phyloP scores from a whole-genome alignment of 2,888 invertebrate genomes.

The Protodeltote pygarga region DNA sequence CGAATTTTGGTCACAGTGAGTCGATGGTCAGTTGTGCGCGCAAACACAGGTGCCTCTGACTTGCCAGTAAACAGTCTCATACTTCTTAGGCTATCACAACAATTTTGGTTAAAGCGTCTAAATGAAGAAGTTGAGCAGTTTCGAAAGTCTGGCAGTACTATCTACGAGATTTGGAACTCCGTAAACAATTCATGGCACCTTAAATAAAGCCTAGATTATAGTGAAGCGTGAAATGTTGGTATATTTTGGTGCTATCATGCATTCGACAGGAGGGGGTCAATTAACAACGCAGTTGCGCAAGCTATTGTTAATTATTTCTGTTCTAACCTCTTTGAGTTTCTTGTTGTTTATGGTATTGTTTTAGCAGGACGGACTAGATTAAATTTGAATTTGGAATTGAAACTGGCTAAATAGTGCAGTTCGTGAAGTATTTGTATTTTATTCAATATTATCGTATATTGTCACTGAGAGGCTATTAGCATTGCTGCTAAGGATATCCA shows the following conservation, averaged over 20 bases:
- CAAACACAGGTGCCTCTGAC: too few species aligned
- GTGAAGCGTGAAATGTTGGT: slow-evolving; percentile 66
- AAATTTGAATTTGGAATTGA: slow-evolving; percentile 1
- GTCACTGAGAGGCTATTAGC: too few species aligned
- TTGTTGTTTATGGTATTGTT: slow-evolving; percentile 25
- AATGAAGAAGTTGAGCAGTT: too few species aligned
- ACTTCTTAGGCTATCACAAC: too few species aligned
- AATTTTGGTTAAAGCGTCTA: too few species aligned
- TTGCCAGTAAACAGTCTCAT: too few species aligned
- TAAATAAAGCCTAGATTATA: slow-evolving; percentile 56
- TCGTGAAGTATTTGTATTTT: too few species aligned
- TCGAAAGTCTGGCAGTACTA: not conserved
- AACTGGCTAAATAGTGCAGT: too few species aligned
- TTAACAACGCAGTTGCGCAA: slow-evolving; percentile 44
- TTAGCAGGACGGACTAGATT: slow-evolving; percentile 9
- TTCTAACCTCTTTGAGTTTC: slow-evolving; percentile 27
- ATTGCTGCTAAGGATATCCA: too few species aligned
- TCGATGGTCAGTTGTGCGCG: too few species aligned
- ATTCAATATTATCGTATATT: too few species aligned
- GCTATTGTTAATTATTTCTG: slow-evolving; percentile 51
- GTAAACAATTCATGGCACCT: slow-evolving; percentile 48
- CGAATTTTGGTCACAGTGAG: too few species aligned
- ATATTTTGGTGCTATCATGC: slow-evolving; percentile 66
- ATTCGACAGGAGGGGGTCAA: slow-evolving; percentile 45
- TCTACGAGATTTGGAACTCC: slow-evolving; percentile 38